Percentiles rank a stretch among this genome's conserved stretches.
Evolutionary conservation across 2,113 vertebrate species (phyloP).

Genomic region (Burhinus oedicnemus): DNA sequence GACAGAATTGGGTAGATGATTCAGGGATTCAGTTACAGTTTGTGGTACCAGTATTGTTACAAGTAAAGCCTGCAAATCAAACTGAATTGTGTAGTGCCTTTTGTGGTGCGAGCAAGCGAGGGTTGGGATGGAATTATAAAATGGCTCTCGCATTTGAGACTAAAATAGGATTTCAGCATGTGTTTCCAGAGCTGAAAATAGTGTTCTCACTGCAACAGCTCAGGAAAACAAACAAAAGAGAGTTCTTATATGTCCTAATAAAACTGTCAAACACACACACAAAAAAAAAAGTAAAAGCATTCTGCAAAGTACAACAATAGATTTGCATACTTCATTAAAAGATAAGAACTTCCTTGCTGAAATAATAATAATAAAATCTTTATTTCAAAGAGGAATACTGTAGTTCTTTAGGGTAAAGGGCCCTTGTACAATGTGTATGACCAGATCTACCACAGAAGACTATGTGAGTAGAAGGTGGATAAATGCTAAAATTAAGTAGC

Average conservation of each 20-base stretch:
- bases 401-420: not conserved
- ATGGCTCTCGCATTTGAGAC: not conserved
- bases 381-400: not conserved
- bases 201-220: not conserved
- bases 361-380: not conserved
- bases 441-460: not conserved
- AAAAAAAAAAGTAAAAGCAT: not conserved
- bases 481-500: not conserved
- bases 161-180: not conserved
- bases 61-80: not conserved
- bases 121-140: not conserved
- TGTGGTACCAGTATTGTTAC: not conserved
- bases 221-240: not conserved
- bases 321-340: not conserved
- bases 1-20: not conserved
- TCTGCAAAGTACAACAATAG: not conserved
- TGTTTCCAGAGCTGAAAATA: not conserved
- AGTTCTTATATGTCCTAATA: not conserved
- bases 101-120: not conserved
- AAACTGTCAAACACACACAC: not conserved
- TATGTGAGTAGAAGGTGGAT: not conserved
- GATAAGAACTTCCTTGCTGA: not conserved
- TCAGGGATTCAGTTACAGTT: not conserved
- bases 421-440: not conserved
- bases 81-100: not conserved